Conservation (phyloP, 2,888 invertebrate genomes). For the Callimorpha dominula region DNA sequence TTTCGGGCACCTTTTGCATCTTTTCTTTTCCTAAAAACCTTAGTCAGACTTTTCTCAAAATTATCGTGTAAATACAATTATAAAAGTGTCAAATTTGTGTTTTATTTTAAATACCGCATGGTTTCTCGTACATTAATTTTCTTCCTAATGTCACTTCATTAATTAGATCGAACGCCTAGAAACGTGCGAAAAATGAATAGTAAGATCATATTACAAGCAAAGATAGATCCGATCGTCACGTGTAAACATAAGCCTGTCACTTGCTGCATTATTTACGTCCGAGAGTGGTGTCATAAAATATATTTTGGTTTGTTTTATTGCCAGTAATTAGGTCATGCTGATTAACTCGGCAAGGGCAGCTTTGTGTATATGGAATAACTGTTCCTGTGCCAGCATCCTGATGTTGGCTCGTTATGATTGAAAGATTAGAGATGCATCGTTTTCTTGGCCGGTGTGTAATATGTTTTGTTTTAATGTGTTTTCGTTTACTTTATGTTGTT, state of each 20-base stretch:
- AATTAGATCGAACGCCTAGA: no score
- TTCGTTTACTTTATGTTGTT: not conserved
- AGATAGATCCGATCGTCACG: no score
- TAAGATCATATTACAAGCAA: no score
- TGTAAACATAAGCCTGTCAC: not conserved
- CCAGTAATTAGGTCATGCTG: slow-evolving; percentile 53
- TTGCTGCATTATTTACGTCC: slow-evolving; percentile 34
- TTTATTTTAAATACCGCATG: no score
- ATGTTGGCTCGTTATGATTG: not conserved
- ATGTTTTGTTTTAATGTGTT: slow-evolving; percentile 1
- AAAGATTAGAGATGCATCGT: not conserved
- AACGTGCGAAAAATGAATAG: no score
- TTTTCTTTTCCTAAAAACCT: no score
- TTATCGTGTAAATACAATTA: no score
- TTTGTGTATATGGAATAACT: not conserved
- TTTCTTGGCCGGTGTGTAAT: not conserved
- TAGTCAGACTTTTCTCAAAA: no score
- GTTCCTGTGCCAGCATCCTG: slow-evolving; percentile 1
- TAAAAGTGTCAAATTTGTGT: no score
- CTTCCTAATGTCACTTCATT: no score
- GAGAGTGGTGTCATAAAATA: slow-evolving; percentile 62
- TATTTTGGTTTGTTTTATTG: slow-evolving; percentile 59
- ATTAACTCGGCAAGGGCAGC: slow-evolving; percentile 25
- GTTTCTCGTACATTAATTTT: no score
- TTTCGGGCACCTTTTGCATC: no score